A percentile compares a stretch with the other conserved stretches of the same genome.
Evolutionary conservation across 2,113 vertebrate genomes (phyloP).

Genomic region (Crypturellus undulatus): DNA sequence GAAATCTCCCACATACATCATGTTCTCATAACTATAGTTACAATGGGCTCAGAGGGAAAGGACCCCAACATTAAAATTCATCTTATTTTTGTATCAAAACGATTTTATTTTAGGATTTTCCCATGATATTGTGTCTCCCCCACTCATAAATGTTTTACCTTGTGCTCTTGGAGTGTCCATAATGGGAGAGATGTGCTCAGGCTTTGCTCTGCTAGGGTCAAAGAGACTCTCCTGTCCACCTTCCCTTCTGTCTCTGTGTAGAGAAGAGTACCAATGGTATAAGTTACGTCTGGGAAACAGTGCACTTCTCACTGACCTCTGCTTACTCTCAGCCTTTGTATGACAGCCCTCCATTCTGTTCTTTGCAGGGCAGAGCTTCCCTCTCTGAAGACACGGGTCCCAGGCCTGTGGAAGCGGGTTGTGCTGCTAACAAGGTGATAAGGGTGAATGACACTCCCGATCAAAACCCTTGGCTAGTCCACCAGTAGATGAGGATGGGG

Average conservation of each 20-base stretch:
- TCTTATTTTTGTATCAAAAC: not conserved
- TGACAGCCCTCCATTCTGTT: not conserved
- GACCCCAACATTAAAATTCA: not conserved
- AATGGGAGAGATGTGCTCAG: not conserved
- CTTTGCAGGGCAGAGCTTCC: constrained; percentile 2
- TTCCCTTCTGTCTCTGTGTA: not conserved
- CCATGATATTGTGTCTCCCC: not conserved
- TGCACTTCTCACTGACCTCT: fast-evolving
- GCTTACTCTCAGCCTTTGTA: not conserved
- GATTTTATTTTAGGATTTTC: not conserved
- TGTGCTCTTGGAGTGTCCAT: not conserved
- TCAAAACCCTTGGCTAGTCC: constrained; percentile 61
- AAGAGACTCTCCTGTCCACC: fast-evolving
- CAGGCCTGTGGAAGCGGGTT: not conserved
- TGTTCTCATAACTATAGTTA: not conserved
- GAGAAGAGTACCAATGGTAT: not conserved
- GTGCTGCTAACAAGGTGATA: constrained; percentile 20
- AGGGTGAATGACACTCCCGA: constrained; percentile 15
- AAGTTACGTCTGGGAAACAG: not conserved
- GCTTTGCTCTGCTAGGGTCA: fast-evolving
- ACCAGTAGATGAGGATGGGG: constrained; percentile 17
- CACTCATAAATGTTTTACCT: not conserved
- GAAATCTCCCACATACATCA: not conserved
- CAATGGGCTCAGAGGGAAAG: not conserved
- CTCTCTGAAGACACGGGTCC: constrained; percentile 1